Base-by-base conservation (phyloP, 2,113 vertebrate species). In the Meriones unguiculatus region DNA sequence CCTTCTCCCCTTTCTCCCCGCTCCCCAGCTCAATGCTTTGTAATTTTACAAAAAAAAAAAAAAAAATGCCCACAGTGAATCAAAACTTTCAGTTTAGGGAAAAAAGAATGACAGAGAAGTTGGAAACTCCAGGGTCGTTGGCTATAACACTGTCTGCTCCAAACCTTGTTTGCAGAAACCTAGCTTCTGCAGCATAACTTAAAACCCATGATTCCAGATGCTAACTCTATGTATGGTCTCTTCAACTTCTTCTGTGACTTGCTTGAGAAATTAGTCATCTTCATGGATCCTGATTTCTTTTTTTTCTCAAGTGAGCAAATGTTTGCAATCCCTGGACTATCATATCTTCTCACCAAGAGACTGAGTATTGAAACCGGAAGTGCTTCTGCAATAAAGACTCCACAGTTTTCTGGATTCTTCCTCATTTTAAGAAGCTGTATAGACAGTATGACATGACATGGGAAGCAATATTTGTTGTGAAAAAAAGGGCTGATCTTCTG, bases 401-500 rank as follows among this genome's bases (percentile, higher is more conserved):
- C 2, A 30, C 14, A 76, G 59, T 95, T 75, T 78, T 59, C 25
- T 87, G 20, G 5, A 87, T 20, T 85, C 13, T 41, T 81, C 12
- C 32, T 96, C 11, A 75, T 67, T 89, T 91, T 10, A 87, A 70
- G 46, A 89, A 94, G 38, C 15, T 32, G 67, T 80, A 52, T 70
- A 72, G 52, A 32, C 59, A n/a, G 59, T 38, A 46, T 73, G 11
- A 52, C 8, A 46, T 69, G 8, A 52, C 8, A 73, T 4, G 1
- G 4, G 87, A 95, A 18, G 28, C 28, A 88, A 54, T 4, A 77
- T 64, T 7, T 18, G 30, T 32, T 82, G 0, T 65, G 57, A 4
- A 89, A n/a, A 41, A 25, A 86, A 62, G 46, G 5, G 9, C 46
- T 14, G 0, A 7, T 82, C 52, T 90, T 95, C 28, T 81, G 65